Evolutionary conservation across 1,140 invertebrate species (phyloP), one percentile per base, ranked within the genome.

Genomic region (Formica exsecta): DNA sequence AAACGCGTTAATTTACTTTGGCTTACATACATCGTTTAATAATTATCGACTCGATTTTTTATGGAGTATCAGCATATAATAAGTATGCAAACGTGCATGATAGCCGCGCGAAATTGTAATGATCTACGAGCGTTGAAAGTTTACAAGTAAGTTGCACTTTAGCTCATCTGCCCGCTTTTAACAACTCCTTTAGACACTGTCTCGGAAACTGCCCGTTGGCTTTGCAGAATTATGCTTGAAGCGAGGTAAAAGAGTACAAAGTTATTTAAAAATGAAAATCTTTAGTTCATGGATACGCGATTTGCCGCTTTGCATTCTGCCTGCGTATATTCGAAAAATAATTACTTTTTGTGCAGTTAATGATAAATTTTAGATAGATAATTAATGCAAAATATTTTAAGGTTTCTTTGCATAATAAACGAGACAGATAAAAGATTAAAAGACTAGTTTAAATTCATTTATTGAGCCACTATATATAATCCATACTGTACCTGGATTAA

Each of bases 81-180:
- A 74, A 83, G 41, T 44, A 38, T 41, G 25, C 48, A 44, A 54
- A 11, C 44, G 51, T 44, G 66, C 79, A 73, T 83, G 73, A 83
- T 48, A 74, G 19, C 68, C 25, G 38, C 38, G 79, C 38, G 68
- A 44, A 83, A 74, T 83, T 57, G 61, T 61, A 32, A 74, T 83
- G 79, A 83, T 74, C 44, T 83, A 83, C 57, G 79, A 62, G 38
- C 51, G 79, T 61, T 61, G 41, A 41, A 83, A 83, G 79, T 83
- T 74, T 38, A 74, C 79, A 29, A 83, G 79, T 74, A 83, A 83
- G 68, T 83, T 83, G 79, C 79, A 83, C 68, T 62, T 83, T 83
- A 83, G 54, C 68, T 38, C 79, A 61, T 62, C 68, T 68, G 38
- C 25, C 36, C 77, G 76, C 54, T 62, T 71, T 83, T 83, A 74